A percentile compares a stretch with the other conserved stretches of the same genome.
These are phyloP conservation scores for Yponomeuta malinellus DNA, from an alignment of 2,888 invertebrate genomes.

Conservation along the genomic window DNA sequence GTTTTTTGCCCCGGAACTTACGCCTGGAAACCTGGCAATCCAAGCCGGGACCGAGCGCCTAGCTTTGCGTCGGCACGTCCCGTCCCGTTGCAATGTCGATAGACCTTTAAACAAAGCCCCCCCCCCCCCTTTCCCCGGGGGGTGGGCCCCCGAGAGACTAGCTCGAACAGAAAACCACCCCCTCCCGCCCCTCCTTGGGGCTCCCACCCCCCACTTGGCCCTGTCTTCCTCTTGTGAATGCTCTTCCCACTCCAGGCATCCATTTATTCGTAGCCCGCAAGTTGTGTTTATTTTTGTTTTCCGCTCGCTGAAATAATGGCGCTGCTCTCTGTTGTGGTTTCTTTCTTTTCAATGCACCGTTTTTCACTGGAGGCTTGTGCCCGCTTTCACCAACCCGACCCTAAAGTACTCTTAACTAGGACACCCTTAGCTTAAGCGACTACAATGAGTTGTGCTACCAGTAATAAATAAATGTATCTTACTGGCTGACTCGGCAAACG, in stretches of 20 bases:
- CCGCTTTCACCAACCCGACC: background rate
- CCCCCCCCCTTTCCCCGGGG: slow-evolving; percentile 18
- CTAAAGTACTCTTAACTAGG: too few relatives aligned
- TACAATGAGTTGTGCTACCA: too few relatives aligned
- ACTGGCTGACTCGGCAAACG: too few relatives aligned
- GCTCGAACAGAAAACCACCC: slow-evolving; percentile 46
- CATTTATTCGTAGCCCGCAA: slow-evolving; percentile 67
- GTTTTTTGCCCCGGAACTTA: too few relatives aligned
- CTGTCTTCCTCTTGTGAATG: slow-evolving; percentile 47
- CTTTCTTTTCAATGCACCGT: background rate
- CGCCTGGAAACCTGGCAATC: too few relatives aligned
- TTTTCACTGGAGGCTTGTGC: too few relatives aligned
- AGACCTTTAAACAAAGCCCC: slow-evolving; percentile 47
- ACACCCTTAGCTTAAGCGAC: too few relatives aligned
- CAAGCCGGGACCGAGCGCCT: too few relatives aligned
- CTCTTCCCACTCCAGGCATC: slow-evolving; percentile 69
- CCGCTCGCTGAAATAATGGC: slow-evolving; percentile 67
- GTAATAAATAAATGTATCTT: too few relatives aligned
- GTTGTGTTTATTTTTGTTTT: slow-evolving; percentile 73
- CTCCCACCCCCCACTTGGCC: slow-evolving; percentile 5
- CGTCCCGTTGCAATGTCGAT: too few relatives aligned
- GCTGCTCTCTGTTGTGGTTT: slow-evolving; percentile 44
- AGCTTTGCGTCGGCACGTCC: too few relatives aligned
- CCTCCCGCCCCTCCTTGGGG: slow-evolving; percentile 19
- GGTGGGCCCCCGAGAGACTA: slow-evolving; percentile 33